A percentile compares a stretch with the other conserved stretches of the same genome.
Conservation (phyloP, 2,797 vertebrate genomes). For the Zenarchopterus dispar region DNA sequence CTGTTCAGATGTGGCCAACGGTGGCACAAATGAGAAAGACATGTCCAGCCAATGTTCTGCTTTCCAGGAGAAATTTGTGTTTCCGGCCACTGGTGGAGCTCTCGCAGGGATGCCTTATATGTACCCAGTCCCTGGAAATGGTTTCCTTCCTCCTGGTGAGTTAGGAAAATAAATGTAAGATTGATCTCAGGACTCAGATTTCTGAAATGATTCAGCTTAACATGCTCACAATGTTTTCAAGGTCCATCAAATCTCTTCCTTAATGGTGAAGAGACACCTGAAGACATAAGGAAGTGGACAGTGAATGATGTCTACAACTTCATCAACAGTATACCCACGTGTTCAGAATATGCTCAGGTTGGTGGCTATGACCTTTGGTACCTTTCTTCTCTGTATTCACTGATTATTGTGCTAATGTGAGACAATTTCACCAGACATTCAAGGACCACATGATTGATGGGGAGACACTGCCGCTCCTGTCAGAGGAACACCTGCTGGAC, state of each 20-base stretch:
- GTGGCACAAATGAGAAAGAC: conserved; percentile 81
- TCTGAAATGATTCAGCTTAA: neutral
- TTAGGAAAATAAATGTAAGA: conserved; percentile 9
- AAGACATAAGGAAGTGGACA: conserved; percentile 93
- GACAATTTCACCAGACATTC: conserved; percentile 82
- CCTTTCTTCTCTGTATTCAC: neutral
- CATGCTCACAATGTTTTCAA: conserved; percentile 49
- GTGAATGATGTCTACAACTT: conserved; percentile 92
- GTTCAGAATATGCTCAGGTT: conserved; percentile 94
- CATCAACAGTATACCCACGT: conserved; percentile 89
- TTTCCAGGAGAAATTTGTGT: conserved; percentile 87
- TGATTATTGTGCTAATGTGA: conserved; percentile 21
- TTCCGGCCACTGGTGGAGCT: conserved; percentile 77
- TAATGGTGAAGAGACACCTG: conserved; percentile 85
- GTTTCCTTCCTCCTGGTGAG: conserved; percentile 80
- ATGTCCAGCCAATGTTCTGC: conserved; percentile 78
- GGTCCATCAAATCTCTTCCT: conserved; percentile 84
- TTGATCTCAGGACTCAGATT: too few species aligned
- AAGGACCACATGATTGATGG: conserved; percentile 97
- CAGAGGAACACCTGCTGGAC: conserved; percentile 94
- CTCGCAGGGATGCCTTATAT: conserved; percentile 84
- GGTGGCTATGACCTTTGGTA: conserved; percentile 10
- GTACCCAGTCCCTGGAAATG: conserved; percentile 82
- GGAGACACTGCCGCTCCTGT: conserved; percentile 93
- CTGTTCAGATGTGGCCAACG: conserved; percentile 76